Evolutionary conservation across 2,888 invertebrate species (phyloP).

Genomic region (Cephus runcator): DNA sequence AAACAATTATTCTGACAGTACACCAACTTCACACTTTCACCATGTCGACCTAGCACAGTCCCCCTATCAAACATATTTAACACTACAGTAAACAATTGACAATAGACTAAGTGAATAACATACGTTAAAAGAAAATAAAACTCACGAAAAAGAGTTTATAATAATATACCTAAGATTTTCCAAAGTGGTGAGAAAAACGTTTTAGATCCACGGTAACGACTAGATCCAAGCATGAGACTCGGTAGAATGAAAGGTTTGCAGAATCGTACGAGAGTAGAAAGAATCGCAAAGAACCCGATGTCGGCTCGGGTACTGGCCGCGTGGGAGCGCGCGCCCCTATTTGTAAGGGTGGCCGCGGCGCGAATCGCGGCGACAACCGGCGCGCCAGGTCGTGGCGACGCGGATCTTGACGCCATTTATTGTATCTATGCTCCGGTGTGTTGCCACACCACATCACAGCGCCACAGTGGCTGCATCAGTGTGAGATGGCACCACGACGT

Average conservation of each 20-base stretch:
- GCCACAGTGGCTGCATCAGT: slow-evolving; percentile 6
- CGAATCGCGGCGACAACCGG: slow-evolving; percentile 46
- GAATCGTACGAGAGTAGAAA: background rate
- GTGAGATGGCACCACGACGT: slow-evolving; percentile 7
- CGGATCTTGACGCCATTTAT: slow-evolving; percentile 57
- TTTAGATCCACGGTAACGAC: background rate
- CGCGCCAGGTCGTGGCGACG: slow-evolving; percentile 54
- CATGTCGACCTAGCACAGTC: background rate
- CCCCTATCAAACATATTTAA: background rate
- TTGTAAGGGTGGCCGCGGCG: slow-evolving; percentile 46
- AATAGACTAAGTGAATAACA: background rate
- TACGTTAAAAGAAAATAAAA: background rate
- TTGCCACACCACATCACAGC: slow-evolving; percentile 3
- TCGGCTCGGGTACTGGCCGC: slow-evolving; percentile 27
- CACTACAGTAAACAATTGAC: background rate
- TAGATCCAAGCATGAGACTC: background rate
- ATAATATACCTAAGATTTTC: background rate
- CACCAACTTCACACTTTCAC: background rate
- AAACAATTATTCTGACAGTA: background rate
- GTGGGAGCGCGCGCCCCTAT: slow-evolving; percentile 42
- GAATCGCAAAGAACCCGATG: slow-evolving; percentile 4
- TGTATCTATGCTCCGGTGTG: slow-evolving; percentile 33
- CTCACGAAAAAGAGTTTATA: background rate
- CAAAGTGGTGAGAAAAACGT: background rate
- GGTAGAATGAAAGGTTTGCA: background rate